Base-by-base conservation (phyloP, 2,888 invertebrate genomes). In the Bellardia bayeri region DNA sequence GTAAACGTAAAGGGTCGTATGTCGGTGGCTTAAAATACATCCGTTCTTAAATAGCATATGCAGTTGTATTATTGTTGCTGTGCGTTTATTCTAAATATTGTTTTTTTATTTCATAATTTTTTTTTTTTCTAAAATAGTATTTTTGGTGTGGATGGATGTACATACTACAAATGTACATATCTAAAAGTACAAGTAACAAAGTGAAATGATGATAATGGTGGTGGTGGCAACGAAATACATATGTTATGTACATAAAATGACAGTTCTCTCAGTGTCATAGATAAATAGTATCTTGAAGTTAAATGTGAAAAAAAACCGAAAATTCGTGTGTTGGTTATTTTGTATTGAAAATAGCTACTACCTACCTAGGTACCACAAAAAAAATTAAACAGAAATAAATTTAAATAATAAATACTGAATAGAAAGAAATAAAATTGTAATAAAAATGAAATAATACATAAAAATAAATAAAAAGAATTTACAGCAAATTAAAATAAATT, bases 181-280 rank as follows among this genome's bases (percentile, higher is more conserved):
- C n/a, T n/a, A n/a, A 6, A 8, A 37, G 16, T 56, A 51, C 56
- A 33, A 37, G 49, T 64, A 58, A 40, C 11, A 51, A 58, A 58
- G 68, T 82, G 14, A 37, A n/a, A 37, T 37, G 14, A 63, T n/a
- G 37, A 14, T 63, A 33, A 9, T 30, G 30, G 58, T 54, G 56
- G 64, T 66, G 84, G 54, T 45, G 64, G 81, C 69, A 66, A 69
- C 63, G 33, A 88, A 79, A 72, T 23, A 23, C 23, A 23, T 23
- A 23, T 0, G 1, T 23, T 66, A 45, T 45, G 13, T 45, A 72
- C n/a, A 66, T 23, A 71, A 81, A 72, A 78, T 80, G 69, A 78
- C 80, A 76, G 66, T 81, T 83, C 81, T 81, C 80, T 86, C 85
- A 87, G 74, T 87, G 87, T 87, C 87, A 87, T 81, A 84, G 87